Conservation (phyloP, 2,113 vertebrate genomes). For the Ptyas mucosa region DNA sequence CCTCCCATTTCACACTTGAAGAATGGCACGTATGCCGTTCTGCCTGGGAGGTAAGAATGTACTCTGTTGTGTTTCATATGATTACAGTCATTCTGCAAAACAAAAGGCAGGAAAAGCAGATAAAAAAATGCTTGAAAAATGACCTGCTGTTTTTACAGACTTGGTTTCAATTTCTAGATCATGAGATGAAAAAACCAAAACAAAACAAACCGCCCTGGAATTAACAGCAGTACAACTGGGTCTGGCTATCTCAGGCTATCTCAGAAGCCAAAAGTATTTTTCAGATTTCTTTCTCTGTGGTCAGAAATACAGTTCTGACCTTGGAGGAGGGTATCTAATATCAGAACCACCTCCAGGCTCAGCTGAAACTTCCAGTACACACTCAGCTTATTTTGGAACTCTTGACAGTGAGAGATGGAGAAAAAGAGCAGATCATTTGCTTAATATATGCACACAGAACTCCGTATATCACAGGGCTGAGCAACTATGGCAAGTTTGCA, state of each 20-base stretch:
- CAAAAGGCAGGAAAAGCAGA: constrained; percentile 8
- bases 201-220: background rate
- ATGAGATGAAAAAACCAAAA: background rate
- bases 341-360: background rate
- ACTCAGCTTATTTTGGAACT: background rate
- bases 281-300: background rate
- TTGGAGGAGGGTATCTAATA: background rate
- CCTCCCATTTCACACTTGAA: background rate
- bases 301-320: background rate
- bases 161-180: constrained; percentile 23
- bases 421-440: background rate
- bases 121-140: background rate
- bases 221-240: background rate
- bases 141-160: background rate
- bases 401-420: background rate
- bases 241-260: background rate
- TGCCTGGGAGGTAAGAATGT: background rate
- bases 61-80: background rate
- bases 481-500: background rate
- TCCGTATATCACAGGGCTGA: background rate
- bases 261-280: background rate
- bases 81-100: background rate
- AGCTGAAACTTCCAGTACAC: background rate
- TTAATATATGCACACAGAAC: background rate
- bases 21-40: background rate